A percentile compares a stretch with the other conserved stretches of the same genome.
Evolutionary conservation across 2,113 vertebrate species (phyloP).

Genomic region (Lasiurus cinereus): DNA sequence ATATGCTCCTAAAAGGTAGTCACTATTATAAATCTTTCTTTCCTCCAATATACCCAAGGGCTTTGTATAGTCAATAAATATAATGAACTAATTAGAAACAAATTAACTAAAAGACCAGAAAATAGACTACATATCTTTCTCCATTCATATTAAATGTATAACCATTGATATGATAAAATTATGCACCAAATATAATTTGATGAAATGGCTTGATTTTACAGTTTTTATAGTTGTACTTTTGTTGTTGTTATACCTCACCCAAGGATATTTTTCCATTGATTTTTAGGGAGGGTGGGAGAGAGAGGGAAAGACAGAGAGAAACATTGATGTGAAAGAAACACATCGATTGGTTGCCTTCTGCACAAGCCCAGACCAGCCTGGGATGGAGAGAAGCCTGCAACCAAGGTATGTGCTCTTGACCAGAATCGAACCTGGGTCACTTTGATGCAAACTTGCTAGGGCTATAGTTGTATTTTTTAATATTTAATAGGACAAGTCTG

Average conservation of each 20-base stretch:
- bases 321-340: too few relatives aligned
- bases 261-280: too few relatives aligned
- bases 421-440: too few relatives aligned
- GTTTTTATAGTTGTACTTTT: background rate
- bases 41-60: background rate
- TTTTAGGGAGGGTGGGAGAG: too few relatives aligned
- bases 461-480: background rate
- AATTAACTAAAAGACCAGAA: conserved; percentile 34
- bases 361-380: too few relatives aligned
- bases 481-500: background rate
- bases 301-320: too few relatives aligned
- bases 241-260: too few relatives aligned
- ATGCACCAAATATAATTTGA: background rate
- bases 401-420: too few relatives aligned
- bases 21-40: conserved; percentile 10
- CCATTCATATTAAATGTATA: background rate
- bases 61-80: conserved; percentile 22
- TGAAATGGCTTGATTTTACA: background rate
- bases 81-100: conserved; percentile 32
- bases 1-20: background rate
- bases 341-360: too few relatives aligned
- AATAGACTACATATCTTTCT: background rate
- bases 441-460: too few relatives aligned
- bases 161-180: background rate
- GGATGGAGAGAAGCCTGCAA: too few relatives aligned